Conservation (phyloP, 2,888 invertebrate species). For the Drosophila paranaensis region DNA sequence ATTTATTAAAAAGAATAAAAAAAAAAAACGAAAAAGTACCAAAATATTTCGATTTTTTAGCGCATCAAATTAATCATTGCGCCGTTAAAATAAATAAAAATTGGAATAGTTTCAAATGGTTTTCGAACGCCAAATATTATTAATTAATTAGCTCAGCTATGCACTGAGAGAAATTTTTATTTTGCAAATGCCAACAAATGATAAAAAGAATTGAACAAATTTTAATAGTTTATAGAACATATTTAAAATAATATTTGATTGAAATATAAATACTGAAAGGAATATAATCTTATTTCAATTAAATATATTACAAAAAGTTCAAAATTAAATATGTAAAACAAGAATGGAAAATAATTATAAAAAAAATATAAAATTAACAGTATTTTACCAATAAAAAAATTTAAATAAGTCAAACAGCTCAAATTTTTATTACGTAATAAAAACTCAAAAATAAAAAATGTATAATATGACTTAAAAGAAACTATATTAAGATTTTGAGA, state of each 20-base stretch:
- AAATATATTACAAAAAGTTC: background rate
- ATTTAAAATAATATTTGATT: too few relatives aligned
- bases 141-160: slow-evolving; percentile 65
- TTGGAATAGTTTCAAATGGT: slow-evolving; percentile 72
- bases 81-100: slow-evolving; percentile 80
- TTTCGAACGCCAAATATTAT: slow-evolving; percentile 60
- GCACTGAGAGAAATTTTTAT: slow-evolving; percentile 51
- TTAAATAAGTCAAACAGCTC: too few relatives aligned
- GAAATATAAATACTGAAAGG: background rate
- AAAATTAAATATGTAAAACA: too few relatives aligned
- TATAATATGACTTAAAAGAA: too few relatives aligned
- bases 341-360: too few relatives aligned
- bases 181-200: background rate
- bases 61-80: slow-evolving; percentile 73
- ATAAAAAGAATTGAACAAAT: too few relatives aligned
- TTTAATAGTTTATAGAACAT: too few relatives aligned
- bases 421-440: too few relatives aligned
- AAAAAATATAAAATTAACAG: too few relatives aligned
- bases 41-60: slow-evolving; percentile 45
- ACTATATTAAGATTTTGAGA: too few relatives aligned
- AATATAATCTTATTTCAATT: background rate
- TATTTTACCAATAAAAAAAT: too few relatives aligned
- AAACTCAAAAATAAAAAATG: too few relatives aligned
- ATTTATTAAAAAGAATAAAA: slow-evolving; percentile 15
- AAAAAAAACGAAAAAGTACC: background rate